Evolutionary conservation across 2,797 vertebrate species (phyloP).

Genomic region (Lepidocolaptes lacrymiger): DNA sequence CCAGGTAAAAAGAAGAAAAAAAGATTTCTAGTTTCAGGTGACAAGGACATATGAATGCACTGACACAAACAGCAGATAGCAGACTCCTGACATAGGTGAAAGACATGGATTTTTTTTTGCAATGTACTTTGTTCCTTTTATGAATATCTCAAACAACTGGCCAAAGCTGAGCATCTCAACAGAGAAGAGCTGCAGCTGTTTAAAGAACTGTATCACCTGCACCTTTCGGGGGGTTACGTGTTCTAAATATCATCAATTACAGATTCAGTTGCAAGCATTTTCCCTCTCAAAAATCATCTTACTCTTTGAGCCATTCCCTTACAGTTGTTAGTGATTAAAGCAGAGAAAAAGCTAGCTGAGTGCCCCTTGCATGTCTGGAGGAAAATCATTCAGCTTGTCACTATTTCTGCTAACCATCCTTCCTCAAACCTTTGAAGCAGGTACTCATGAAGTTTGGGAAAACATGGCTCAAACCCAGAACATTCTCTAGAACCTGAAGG

Average conservation of each 20-base stretch:
- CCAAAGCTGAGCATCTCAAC: not conserved
- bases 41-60: not conserved
- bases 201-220: not conserved
- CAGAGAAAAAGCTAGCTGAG: not conserved
- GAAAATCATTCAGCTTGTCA: not conserved
- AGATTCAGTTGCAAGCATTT: not conserved
- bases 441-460: not conserved
- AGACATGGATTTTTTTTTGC: not conserved
- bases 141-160: not conserved
- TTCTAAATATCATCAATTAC: not conserved
- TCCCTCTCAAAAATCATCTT: not conserved
- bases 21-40: not conserved
- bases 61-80: not conserved
- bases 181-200: not conserved
- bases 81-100: not conserved
- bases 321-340: not conserved
- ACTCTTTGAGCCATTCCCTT: not conserved
- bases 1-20: not conserved
- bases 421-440: not conserved
- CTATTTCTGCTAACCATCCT: not conserved
- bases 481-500: not conserved
- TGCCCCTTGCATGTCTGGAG: not conserved
- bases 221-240: not conserved
- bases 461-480: not conserved
- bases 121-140: rapidly evolving